Evolutionary conservation across 2,113 vertebrate species (phyloP).

Genomic region (Dendropsophus ebraccatus): DNA sequence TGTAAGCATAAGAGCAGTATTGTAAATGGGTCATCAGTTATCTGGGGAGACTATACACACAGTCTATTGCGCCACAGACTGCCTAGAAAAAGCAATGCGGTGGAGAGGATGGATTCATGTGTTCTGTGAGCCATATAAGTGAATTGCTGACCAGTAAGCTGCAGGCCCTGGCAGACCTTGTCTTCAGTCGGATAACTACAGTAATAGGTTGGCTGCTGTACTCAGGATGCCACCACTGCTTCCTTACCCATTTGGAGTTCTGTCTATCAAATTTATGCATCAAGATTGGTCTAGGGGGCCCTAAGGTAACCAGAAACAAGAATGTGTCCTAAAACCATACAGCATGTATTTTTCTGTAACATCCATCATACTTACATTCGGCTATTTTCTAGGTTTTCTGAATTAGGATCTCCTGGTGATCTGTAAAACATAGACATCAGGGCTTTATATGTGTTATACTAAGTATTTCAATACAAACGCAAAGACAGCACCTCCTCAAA

Average conservation of each 20-base stretch:
- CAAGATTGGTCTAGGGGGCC: no score
- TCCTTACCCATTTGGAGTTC: no score
- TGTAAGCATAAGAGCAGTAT: background rate
- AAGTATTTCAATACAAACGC: background rate
- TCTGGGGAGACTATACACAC: background rate
- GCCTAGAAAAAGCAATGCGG: background rate
- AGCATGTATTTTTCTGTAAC: background rate
- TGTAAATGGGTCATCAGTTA: background rate
- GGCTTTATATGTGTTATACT: background rate
- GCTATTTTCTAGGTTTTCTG: slow-evolving; percentile 89
- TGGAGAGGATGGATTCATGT: background rate
- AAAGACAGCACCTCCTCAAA: background rate
- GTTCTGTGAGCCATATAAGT: background rate
- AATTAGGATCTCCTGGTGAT: slow-evolving; percentile 82
- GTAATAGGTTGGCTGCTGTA: no score
- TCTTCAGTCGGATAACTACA: no score
- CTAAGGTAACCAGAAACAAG: no score
- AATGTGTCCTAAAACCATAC: background rate
- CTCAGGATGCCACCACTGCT: no score
- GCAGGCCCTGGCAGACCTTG: background rate
- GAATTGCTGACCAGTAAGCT: background rate
- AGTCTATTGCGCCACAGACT: background rate
- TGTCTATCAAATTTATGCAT: no score
- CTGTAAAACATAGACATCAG: slow-evolving; percentile 76
- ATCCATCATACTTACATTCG: slow-evolving; percentile 88